Conservation (phyloP, 2,888 invertebrate genomes). For the Rhingia campestris region DNA sequence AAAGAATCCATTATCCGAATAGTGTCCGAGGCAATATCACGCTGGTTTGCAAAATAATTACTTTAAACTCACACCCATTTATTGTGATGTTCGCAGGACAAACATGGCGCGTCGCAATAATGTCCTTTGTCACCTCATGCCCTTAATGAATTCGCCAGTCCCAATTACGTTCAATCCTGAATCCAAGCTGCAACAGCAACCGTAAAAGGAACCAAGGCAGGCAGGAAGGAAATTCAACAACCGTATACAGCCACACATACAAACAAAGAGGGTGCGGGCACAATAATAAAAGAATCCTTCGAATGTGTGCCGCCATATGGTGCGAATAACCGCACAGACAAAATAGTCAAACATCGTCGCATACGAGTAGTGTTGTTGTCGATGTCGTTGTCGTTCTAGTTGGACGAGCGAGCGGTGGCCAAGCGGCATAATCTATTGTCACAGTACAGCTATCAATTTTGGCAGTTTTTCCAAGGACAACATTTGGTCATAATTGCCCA, state of each 20-base stretch:
- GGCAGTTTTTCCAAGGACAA: conserved; percentile 72
- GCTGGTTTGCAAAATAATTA: conserved; percentile 69
- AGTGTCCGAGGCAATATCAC: conserved; percentile 64
- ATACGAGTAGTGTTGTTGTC: background rate
- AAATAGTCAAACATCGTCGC: conserved; percentile 68
- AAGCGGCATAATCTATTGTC: conserved; percentile 68
- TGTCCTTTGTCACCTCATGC: conserved; percentile 72
- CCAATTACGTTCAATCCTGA: conserved; percentile 66
- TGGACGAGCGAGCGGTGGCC: conserved; percentile 15
- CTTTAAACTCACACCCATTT: conserved; percentile 72
- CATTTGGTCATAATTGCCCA: conserved; percentile 74
- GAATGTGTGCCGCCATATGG: conserved; percentile 72
- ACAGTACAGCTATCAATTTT: conserved; percentile 73
- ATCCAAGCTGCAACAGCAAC: conserved; percentile 20
- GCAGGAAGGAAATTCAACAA: conserved; percentile 14
- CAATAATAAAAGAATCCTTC: conserved; percentile 65
- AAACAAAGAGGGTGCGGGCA: conserved; percentile 22
- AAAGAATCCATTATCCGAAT: conserved; percentile 47
- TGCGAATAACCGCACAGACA: conserved; percentile 71
- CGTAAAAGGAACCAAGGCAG: background rate
- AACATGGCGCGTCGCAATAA: conserved; percentile 68
- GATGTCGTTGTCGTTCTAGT: conserved; percentile 11
- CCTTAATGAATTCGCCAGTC: conserved; percentile 72
- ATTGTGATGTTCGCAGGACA: conserved; percentile 48
- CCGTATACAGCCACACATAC: conserved; percentile 29